Percentiles rank a stretch among this genome's conserved stretches.
Evolutionary conservation across 2,113 vertebrate species (phyloP).

Genomic region (Gallinago undulata): DNA sequence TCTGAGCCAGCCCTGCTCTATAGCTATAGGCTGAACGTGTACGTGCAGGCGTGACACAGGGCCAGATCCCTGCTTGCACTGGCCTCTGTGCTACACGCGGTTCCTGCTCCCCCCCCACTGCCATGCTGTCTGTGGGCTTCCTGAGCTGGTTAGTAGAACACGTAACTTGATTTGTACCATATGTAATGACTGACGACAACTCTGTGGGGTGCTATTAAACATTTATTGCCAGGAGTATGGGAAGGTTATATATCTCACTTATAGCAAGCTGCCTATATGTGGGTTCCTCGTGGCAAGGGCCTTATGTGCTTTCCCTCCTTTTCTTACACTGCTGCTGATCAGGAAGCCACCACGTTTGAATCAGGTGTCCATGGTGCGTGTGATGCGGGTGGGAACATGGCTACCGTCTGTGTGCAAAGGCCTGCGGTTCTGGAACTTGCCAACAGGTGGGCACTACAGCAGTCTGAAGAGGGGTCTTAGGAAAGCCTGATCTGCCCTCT

Average conservation of each 20-base stretch:
- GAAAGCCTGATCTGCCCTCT: not conserved
- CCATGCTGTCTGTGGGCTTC: conserved; percentile 30
- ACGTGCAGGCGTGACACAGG: not conserved
- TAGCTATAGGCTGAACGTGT: fast-evolving
- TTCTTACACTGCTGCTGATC: fast-evolving
- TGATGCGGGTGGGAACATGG: not conserved
- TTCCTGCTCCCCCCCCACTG: not conserved
- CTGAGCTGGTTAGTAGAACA: conserved; percentile 44
- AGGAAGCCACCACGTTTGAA: not conserved
- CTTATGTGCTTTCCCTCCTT: not conserved
- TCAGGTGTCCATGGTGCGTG: not conserved
- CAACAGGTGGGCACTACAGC: not conserved
- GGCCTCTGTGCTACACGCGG: not conserved
- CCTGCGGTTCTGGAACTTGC: not conserved
- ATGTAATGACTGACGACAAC: conserved; percentile 42
- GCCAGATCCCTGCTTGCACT: not conserved
- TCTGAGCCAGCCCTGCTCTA: not conserved
- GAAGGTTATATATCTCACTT: conserved; percentile 20
- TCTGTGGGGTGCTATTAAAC: conserved; percentile 56
- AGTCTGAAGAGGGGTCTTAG: not conserved
- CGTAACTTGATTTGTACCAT: conserved; percentile 56
- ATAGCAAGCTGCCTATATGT: not conserved
- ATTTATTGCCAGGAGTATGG: conserved; percentile 21
- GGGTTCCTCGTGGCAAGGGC: not conserved
- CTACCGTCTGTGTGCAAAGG: not conserved